These are phyloP conservation scores for Drosophila insularis DNA, from an alignment of 1,140 invertebrate genomes.

Conservation along the genomic window DNA sequence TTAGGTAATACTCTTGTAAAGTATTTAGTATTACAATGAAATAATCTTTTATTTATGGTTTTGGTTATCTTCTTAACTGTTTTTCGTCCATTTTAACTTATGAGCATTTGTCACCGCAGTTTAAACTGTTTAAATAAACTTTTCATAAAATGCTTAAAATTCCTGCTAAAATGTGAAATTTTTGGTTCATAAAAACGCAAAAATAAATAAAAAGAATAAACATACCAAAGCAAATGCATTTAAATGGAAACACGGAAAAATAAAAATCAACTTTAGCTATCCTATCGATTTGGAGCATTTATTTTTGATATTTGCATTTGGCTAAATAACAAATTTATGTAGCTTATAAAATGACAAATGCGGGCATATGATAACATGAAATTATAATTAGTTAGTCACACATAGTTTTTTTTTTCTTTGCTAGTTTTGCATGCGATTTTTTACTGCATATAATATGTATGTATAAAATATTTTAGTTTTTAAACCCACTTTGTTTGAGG, in stretches of 20 bases:
- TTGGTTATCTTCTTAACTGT: no score
- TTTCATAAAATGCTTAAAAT: no score
- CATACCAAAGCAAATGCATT: background rate
- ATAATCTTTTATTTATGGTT: no score
- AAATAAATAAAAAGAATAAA: background rate
- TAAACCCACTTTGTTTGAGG: constrained; percentile 70
- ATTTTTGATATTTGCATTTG: constrained; percentile 41
- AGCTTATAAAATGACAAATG: constrained; percentile 53
- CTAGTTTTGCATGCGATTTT: constrained; percentile 2
- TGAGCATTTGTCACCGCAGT: no score
- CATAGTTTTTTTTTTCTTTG: background rate
- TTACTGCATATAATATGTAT: background rate
- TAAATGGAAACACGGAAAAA: background rate
- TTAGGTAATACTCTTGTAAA: no score
- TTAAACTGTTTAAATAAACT: no score
- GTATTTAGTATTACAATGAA: no score
- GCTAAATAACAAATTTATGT: constrained; percentile 31
- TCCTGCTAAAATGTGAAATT: no score
- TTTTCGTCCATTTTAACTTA: no score
- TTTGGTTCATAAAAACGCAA: no score
- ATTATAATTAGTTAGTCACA: constrained; percentile 35
- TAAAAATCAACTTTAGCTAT: constrained; percentile 8
- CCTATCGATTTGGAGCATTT: constrained; percentile 37
- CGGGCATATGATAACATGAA: constrained; percentile 39
- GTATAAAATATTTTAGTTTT: constrained; percentile 9